Percentiles rank a stretch among this genome's conserved stretches.
These are phyloP conservation scores for Schizopygopsis malacanthus DNA, from an alignment of 2,797 vertebrate genomes.

Conservation along the genomic window DNA sequence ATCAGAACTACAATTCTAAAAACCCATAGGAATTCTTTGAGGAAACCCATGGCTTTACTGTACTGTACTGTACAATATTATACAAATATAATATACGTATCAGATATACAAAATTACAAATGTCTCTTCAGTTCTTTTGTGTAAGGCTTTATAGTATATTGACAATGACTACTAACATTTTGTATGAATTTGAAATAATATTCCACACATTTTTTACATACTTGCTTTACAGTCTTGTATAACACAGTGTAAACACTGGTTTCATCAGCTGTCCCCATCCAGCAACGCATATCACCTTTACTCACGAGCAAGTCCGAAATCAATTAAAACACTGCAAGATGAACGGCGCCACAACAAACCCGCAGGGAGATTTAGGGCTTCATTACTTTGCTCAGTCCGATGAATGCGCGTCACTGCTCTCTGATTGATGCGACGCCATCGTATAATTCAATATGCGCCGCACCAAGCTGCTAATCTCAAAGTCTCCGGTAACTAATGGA, in stretches of 20 bases:
- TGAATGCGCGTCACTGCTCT: constrained; percentile 52
- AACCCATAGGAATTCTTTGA: background rate
- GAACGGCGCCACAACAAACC: constrained; percentile 51
- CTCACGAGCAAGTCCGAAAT: constrained; percentile 27
- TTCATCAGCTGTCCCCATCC: constrained; percentile 14
- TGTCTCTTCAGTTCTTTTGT: background rate
- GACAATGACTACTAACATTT: background rate
- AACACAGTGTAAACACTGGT: background rate
- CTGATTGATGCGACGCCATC: constrained; percentile 61
- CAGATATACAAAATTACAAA: background rate
- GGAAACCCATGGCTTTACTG: background rate
- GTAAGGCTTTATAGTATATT: background rate
- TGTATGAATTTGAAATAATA: background rate
- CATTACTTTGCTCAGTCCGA: constrained; percentile 59
- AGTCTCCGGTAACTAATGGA: constrained; percentile 58
- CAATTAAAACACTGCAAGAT: constrained; percentile 55
- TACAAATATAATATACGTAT: background rate
- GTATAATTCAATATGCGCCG: constrained; percentile 60
- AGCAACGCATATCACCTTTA: constrained; percentile 26
- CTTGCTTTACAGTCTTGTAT: background rate
- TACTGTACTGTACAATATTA: background rate
- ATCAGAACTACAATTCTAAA: background rate
- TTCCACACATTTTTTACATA: background rate
- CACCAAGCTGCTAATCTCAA: constrained; percentile 57
- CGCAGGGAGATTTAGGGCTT: constrained; percentile 52